Base-by-base conservation (phyloP, 2,888 invertebrate genomes). In the Melanotus villosus region DNA sequence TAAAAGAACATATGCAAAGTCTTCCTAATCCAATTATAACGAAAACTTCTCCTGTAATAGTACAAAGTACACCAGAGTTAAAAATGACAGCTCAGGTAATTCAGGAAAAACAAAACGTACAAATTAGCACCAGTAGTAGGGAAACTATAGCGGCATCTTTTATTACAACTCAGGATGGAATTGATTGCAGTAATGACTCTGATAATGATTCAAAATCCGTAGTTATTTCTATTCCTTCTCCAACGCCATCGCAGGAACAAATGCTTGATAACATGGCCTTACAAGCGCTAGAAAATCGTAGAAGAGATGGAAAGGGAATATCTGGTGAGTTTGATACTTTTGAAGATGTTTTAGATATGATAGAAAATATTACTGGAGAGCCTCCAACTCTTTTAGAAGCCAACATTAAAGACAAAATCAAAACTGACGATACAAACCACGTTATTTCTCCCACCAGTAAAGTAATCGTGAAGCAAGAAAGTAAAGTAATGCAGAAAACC, bases 271-370 rank as follows among this genome's bases (percentile, higher is more conserved):
- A 89, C 74, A 89, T 90, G 16, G 89, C 89, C 0, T 85, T 89
- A 84, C 88, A 89, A 77, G 89, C 89, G 57, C 85, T 89, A 68
- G 86, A 85, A 73, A 81, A 82, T 71, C 86, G 88, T 73, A 80
- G 88, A 14, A 84, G 87, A 5, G 89, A 87, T 77, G 87, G 86
- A n/a, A 87, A 85, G 73, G 82, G 85, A 0, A 79, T 80, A 19
- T 76, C 81, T 6, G 87, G 88, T 74, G 89, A 88, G 58, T 89
- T 89, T 12, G 91, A 91, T 77, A 88, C 89, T 0, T 89, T 91
- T 54, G 91, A 91, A 76, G 91, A 92, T 77, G 90, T 92, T 84
- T 82, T 92, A 10, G 90, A 91, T 78, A 91, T 92, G 87, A 85
- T 91, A 43, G 91, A 91, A 75, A 91, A 91, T 72, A 91, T 91